Conservation (phyloP, 2,797 vertebrate genomes). For the Limosa lapponica region DNA sequence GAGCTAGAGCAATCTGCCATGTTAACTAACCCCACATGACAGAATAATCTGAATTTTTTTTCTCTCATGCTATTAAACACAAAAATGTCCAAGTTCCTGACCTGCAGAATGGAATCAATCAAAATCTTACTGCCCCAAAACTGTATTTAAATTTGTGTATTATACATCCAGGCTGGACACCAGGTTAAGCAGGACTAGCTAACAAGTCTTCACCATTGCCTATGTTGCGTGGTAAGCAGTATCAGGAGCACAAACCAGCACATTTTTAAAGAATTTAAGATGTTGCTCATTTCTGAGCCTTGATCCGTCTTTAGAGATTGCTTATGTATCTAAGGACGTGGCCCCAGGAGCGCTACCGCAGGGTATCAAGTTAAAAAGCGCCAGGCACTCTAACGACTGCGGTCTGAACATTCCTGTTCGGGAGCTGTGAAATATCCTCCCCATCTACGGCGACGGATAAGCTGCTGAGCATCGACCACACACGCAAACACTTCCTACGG, state of each 20-base stretch:
- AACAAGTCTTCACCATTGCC: not conserved
- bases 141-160: not conserved
- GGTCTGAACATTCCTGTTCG: not conserved
- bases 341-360: not conserved
- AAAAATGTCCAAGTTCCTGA: not conserved
- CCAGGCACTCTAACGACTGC: not conserved
- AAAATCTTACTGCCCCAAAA: not conserved
- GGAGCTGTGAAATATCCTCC: not conserved
- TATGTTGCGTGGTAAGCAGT: not conserved
- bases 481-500: not conserved
- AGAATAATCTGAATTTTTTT: not conserved
- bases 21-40: not conserved
- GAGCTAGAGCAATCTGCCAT: not conserved
- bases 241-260: not conserved
- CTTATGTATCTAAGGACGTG: rapidly evolving
- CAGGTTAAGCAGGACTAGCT: not conserved
- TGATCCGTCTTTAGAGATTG: not conserved
- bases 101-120: rapidly evolving
- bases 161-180: not conserved
- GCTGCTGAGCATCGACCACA: not conserved
- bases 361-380: not conserved
- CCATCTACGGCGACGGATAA: not conserved
- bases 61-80: not conserved
- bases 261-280: not conserved
- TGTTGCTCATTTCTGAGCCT: not conserved